phyloP scores from a whole-genome alignment of 2,113 vertebrate species.

The Polypterus bichir region DNA sequence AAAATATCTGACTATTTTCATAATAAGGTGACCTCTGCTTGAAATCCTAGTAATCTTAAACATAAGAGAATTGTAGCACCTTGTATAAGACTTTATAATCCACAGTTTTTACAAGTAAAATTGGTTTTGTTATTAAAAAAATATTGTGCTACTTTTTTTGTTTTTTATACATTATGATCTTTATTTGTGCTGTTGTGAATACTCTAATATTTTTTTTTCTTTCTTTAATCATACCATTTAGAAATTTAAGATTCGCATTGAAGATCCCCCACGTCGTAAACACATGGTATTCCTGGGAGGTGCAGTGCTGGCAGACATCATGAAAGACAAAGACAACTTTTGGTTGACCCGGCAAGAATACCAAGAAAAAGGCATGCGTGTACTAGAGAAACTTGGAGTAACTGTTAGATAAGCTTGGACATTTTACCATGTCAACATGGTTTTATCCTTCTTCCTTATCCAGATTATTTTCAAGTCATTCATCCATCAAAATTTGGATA shows the following conservation, averaged over 20 bases:
- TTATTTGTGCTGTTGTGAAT: too few species aligned
- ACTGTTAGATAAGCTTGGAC: constrained; percentile 84
- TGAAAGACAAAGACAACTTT: constrained; percentile 99
- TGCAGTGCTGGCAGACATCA: constrained; percentile 91
- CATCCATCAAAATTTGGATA: constrained; percentile 41
- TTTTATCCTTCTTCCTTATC: constrained; percentile 15
- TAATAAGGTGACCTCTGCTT: too few species aligned
- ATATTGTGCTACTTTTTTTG: too few species aligned
- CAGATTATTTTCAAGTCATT: constrained; percentile 55
- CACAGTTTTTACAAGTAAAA: too few species aligned
- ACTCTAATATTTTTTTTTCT: too few species aligned
- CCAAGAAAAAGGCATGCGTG: constrained; percentile 87
- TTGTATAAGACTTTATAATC: too few species aligned
- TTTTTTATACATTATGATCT: too few species aligned
- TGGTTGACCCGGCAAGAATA: constrained; percentile 97
- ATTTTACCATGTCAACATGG: constrained; percentile 29
- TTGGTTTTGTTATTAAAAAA: too few species aligned
- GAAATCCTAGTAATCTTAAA: too few species aligned
- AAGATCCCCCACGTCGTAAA: constrained; percentile 89
- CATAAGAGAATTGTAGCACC: too few species aligned
- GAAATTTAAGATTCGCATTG: constrained; percentile 98
- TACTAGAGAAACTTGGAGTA: constrained; percentile 95
- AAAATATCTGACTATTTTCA: too few species aligned
- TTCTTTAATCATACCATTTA: constrained; percentile 21
- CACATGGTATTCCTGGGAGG: constrained; percentile 98